Percentiles rank a stretch among this genome's conserved stretches.
Evolutionary conservation across 2,888 invertebrate species (phyloP).

Genomic region (Gerris lacustris): DNA sequence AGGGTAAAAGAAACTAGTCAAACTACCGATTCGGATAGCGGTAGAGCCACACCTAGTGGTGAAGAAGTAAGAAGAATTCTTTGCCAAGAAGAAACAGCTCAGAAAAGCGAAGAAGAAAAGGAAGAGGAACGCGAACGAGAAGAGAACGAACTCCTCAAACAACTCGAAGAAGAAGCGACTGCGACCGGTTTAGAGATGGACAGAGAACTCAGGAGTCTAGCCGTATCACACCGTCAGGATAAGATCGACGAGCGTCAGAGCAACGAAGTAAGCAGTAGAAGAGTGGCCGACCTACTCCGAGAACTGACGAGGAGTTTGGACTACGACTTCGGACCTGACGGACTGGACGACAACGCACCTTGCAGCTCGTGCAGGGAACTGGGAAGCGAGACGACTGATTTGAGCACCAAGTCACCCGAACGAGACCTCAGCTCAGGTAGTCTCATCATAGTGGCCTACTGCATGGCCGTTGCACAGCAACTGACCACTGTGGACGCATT

Average conservation of each 20-base stretch:
- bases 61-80: slow-evolving; percentile 3
- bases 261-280: slow-evolving; percentile 20
- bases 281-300: slow-evolving; percentile 28
- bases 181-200: slow-evolving; percentile 58
- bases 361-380: slow-evolving; percentile 20
- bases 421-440: slow-evolving; percentile 39
- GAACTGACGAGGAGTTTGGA: slow-evolving; percentile 29
- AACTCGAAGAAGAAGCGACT: slow-evolving; percentile 61
- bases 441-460: slow-evolving; percentile 62
- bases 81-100: background rate
- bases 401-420: slow-evolving; percentile 26
- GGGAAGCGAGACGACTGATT: slow-evolving; percentile 27
- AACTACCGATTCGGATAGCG: slow-evolving; percentile 1
- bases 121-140: slow-evolving; percentile 43
- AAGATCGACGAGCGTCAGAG: background rate
- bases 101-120: slow-evolving; percentile 34
- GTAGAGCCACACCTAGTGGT: slow-evolving; percentile 6
- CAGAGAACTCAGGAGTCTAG: slow-evolving; percentile 50
- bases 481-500: slow-evolving; percentile 60
- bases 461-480: slow-evolving; percentile 56
- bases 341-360: background rate
- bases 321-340: slow-evolving; percentile 30
- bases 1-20: slow-evolving; percentile 32
- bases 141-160: slow-evolving; percentile 54
- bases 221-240: background rate